Evolutionary conservation across 2,888 invertebrate species (phyloP), one percentile per base, ranked within the genome.

Genomic region (Amorpha juglandis): DNA sequence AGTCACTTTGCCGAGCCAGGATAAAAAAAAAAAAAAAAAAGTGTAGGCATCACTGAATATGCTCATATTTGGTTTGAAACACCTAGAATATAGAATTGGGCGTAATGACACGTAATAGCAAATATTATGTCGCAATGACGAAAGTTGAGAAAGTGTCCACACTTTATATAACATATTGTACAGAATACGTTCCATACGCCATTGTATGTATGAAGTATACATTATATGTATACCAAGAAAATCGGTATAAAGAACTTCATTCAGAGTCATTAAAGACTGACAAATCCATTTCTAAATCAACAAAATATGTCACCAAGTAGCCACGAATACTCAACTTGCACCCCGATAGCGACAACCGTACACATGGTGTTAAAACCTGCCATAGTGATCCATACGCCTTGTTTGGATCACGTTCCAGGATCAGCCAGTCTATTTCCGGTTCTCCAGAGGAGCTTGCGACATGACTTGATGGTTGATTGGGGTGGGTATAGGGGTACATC

Each of bases 91-190:
- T 6, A 38, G 19, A 58, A 42, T 19, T 58, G 16, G 38, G 19
- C 63, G 48, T 33, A 35, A 33, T n/a, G 33, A 38, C 38, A 35
- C 51, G 51, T 38, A 51, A 63, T 63, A 21, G 19, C 51, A 51
- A 63, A 63, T 51, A 51, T 51, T 51, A 21, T 51, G 48, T 63
- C 63, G 51, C 42, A 51, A 63, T 51, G 35, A 63, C 51, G 63
- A 63, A 63, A 63, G 63, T 19, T 35, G 21, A 51, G 63, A 63
- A 63, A 63, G 51, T 62, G 45, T 63, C n/a, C 14, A 47, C 35
- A 38, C 38, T 63, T 63, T 63, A 63, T 16, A 51, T 63, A 63
- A 63, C 51, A 19, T 4, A 27, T 27, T 50, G 38, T 38, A 38
- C 50, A 48, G 35, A 63, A 50, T 51, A 35, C 51, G 42, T 42